Evolutionary conservation across 35 echinoderm and acorn worm genomes (phyloP), one percentile per base, ranked within the genome.

Genomic region (Strongylocentrotus purpuratus): DNA sequence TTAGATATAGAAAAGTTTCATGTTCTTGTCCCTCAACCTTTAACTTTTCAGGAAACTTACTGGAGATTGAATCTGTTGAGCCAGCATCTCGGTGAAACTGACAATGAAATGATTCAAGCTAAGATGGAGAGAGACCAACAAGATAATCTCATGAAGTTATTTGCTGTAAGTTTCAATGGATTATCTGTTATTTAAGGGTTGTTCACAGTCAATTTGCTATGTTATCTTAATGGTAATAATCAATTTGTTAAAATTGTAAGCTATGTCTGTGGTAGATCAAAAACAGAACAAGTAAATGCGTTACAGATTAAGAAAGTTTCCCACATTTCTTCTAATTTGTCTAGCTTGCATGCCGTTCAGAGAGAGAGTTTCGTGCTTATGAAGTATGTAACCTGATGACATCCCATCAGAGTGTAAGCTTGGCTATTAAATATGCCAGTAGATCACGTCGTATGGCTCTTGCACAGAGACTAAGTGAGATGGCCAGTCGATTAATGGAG

Each of bases 351-450:
- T 99, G 98, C 94, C 95, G 96, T 70, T 95, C 98, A 50, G 98
- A 99, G 22, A 88, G 98, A 46, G 98, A 99, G 65, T 97, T 95
- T 20, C 89, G 97, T 25, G 97, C 97, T 1, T 95, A 95, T 31
- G 98, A 99, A 31, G 91, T 99, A 33, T 97, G 97, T 90, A 89
- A 95, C 85, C 85, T 97, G 91, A 99, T 99, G 98, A 95, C 95
- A 78, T 97, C 98, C 0, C 93, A 99, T 46, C 98, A 99, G 88
- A 95, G 95, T 25, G 94, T 97, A 55, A 97, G 94, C 33, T 92
- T 99, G 25, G 98, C 98, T 22, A 99, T 99, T 85, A 99, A 99
- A 59, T 99, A 99, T 85, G 98, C 98, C 28, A 98, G 96, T 55
- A 88, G 98, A 46, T 98, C 97, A 65, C 95, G 97, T 25, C 95